Conservation (phyloP, 2,888 invertebrate genomes). For the Meta bourneti region DNA sequence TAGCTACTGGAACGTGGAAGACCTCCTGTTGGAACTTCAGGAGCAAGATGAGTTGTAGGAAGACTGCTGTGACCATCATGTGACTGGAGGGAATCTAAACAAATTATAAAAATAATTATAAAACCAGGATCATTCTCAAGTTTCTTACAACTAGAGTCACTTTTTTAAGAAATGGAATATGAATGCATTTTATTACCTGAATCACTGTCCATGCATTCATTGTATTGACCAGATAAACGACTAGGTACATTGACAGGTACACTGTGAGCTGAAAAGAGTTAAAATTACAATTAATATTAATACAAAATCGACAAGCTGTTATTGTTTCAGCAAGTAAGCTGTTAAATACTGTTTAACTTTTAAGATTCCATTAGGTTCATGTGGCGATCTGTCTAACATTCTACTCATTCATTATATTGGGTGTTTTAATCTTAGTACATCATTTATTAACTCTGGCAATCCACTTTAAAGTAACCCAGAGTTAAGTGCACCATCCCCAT, state of each 20-base stretch:
- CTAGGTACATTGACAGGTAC: constrained; percentile 81
- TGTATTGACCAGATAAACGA: constrained; percentile 73
- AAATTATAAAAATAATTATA: neutral
- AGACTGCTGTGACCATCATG: constrained; percentile 79
- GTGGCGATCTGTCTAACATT: too few relatives aligned
- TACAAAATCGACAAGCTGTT: neutral
- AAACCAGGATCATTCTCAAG: neutral
- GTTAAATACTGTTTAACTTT: too few relatives aligned
- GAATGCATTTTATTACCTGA: constrained; percentile 51
- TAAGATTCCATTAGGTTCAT: too few relatives aligned
- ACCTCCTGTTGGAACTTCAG: constrained; percentile 79
- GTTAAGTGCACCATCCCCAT: too few relatives aligned
- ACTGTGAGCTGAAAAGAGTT: constrained; percentile 80
- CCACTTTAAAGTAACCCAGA: too few relatives aligned
- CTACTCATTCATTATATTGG: too few relatives aligned
- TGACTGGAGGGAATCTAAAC: constrained; percentile 73
- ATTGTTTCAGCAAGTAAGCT: too few relatives aligned
- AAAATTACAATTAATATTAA: neutral
- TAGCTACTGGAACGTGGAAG: constrained; percentile 82
- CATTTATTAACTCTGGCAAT: too few relatives aligned
- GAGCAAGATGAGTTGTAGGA: constrained; percentile 79
- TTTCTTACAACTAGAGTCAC: neutral
- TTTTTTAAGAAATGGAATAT: neutral
- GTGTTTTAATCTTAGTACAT: too few relatives aligned
- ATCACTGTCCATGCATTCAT: constrained; percentile 66